Conservation (phyloP, 1,140 invertebrate genomes). For the Sweltsa coloradensis region DNA sequence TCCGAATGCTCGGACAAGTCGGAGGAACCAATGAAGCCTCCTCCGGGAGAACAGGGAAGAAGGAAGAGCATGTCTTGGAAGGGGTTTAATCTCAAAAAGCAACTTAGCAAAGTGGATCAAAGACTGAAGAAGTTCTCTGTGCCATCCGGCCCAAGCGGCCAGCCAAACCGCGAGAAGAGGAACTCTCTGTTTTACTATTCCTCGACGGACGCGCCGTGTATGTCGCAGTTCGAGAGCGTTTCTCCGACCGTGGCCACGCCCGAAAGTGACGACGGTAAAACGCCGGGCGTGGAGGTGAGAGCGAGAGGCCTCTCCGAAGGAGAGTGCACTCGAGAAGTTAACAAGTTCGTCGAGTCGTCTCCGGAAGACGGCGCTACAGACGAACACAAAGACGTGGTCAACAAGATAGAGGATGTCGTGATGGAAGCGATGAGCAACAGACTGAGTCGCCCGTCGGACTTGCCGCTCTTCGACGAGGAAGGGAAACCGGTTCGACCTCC, state of each 20-base stretch:
- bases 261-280: not conserved
- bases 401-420: not conserved
- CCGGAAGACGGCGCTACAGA: not conserved
- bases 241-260: not conserved
- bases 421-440: slow-evolving; percentile 1
- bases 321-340: not conserved
- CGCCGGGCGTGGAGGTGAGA: not conserved
- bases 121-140: no score
- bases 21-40: no score
- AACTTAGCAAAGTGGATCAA: slow-evolving; percentile 51
- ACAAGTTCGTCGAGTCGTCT: not conserved
- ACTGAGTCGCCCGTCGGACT: slow-evolving; percentile 39
- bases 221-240: not conserved
- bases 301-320: not conserved
- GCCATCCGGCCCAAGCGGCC: no score
- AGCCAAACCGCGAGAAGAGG: not conserved
- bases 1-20: no score
- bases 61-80: slow-evolving; percentile 27
- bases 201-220: slow-evolving; percentile 2
- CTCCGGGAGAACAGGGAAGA: no score
- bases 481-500: slow-evolving; percentile 43
- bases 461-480: slow-evolving; percentile 46
- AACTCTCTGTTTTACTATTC: slow-evolving; percentile 7
- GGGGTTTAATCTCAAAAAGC: slow-evolving; percentile 63
- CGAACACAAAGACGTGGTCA: not conserved